A percentile compares a stretch with the other conserved stretches of the same genome.
Conservation (phyloP, 2,113 vertebrate species). For the Monopterus albus region DNA sequence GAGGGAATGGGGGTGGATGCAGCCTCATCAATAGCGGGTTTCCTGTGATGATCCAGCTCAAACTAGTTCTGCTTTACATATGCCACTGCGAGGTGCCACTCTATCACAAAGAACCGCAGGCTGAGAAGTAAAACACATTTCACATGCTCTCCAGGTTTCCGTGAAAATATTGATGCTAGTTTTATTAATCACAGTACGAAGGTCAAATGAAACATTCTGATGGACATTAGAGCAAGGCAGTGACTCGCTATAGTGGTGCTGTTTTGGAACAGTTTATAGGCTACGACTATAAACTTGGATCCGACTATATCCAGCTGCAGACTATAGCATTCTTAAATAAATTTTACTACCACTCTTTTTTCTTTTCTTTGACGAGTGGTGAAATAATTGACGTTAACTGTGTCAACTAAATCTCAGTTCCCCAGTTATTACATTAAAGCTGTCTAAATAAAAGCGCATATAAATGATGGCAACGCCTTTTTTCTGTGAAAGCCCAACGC, state of each 20-base stretch:
- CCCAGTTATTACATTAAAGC: background rate
- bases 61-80: constrained; percentile 76
- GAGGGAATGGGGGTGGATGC: constrained; percentile 57
- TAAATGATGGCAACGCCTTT: background rate
- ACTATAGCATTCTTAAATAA: background rate
- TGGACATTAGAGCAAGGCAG: too few relatives aligned
- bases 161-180: background rate
- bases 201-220: too few relatives aligned
- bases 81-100: background rate
- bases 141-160: background rate
- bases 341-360: background rate
- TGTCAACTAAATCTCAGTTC: background rate
- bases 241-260: too few relatives aligned
- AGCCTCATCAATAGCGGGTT: constrained; percentile 70
- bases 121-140: background rate
- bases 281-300: too few relatives aligned
- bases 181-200: background rate
- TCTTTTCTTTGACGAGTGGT: background rate
- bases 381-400: background rate
- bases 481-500: background rate
- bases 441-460: constrained; percentile 18
- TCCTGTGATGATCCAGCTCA: constrained; percentile 75
- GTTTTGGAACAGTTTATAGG: too few relatives aligned
- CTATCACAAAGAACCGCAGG: background rate
- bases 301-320: background rate